Evolutionary conservation across 1,140 invertebrate species (phyloP).

Genomic region (Mycetomoellerius zeteki): DNA sequence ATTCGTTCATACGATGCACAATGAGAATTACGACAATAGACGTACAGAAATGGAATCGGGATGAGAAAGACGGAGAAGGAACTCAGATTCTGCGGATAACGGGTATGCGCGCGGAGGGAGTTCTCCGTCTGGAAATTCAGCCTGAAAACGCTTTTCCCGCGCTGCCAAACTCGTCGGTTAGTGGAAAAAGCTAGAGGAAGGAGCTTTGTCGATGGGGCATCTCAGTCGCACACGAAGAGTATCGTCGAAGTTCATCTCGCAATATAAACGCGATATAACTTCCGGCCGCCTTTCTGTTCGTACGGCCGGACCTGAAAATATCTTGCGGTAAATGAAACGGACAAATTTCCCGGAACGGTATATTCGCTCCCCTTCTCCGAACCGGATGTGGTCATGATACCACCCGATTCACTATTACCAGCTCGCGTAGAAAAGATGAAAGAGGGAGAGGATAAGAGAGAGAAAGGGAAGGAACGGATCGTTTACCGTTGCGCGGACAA

Average conservation of each 20-base stretch:
- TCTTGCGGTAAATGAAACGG: conserved; percentile 78
- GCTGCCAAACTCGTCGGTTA: conserved; percentile 9
- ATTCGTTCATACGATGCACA: conserved; percentile 68
- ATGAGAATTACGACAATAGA: conserved; percentile 80
- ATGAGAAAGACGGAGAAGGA: conserved; percentile 16
- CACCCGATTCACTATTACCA: conserved; percentile 39
- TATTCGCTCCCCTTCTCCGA: conserved; percentile 24
- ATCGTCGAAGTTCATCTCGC: conserved; percentile 75
- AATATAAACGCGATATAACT: conserved; percentile 80
- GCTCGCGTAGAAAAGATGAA: not conserved
- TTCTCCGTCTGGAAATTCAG: conserved; percentile 61
- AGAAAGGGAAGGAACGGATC: conserved; percentile 21
- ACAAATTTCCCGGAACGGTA: conserved; percentile 72
- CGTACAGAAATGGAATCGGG: conserved; percentile 53
- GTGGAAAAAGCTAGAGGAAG: not conserved
- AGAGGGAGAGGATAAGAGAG: not conserved
- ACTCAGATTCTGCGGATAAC: conserved; percentile 58
- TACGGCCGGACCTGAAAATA: conserved; percentile 68
- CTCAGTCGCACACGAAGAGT: conserved; percentile 15
- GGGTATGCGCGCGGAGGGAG: conserved; percentile 37
- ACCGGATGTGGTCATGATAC: not conserved
- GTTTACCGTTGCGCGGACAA: conserved; percentile 59
- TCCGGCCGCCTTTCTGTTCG: conserved; percentile 70
- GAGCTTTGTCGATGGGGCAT: conserved; percentile 21
- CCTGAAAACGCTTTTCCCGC: conserved; percentile 65